Conservation (phyloP, 2,113 vertebrate genomes). For the Cavia porcellus region DNA sequence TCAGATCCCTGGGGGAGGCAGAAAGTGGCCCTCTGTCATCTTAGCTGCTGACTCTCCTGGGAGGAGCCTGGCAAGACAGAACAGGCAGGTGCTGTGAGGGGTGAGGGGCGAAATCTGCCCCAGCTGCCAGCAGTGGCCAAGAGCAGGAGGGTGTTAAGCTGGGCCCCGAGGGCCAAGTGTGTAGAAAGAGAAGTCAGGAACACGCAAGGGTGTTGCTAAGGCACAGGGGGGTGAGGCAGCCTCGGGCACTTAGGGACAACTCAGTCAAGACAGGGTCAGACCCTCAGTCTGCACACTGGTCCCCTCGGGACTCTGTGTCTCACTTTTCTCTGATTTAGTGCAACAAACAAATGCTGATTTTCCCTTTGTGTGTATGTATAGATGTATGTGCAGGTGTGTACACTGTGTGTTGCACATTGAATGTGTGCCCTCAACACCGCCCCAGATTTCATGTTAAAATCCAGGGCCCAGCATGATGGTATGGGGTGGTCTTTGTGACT, state of each 20-base stretch:
- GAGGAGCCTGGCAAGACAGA: rapidly evolving
- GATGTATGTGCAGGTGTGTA: not conserved
- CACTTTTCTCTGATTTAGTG: not conserved
- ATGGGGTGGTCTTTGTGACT: not conserved
- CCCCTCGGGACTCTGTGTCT: too few species aligned
- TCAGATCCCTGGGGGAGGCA: rapidly evolving
- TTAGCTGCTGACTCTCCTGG: rapidly evolving
- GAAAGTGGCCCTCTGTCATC: not conserved
- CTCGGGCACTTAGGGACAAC: rapidly evolving
- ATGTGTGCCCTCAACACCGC: not conserved
- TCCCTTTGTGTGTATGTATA: too few species aligned
- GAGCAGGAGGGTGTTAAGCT: not conserved
- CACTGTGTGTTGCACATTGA: not conserved
- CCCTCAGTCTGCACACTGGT: not conserved
- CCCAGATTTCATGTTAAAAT: not conserved
- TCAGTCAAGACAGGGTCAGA: not conserved
- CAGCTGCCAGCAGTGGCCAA: not conserved
- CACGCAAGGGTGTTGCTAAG: too few species aligned
- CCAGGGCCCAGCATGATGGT: not conserved
- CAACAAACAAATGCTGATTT: not conserved
- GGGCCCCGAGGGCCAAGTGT: not conserved
- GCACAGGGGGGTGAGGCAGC: rapidly evolving
- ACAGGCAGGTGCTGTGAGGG: not conserved
- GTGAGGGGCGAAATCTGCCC: not conserved
- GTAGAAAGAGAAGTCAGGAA: not conserved